These are phyloP conservation scores for Pseudachorutes palmiensis DNA, from an alignment of 1,140 invertebrate genomes.

Conservation along the genomic window DNA sequence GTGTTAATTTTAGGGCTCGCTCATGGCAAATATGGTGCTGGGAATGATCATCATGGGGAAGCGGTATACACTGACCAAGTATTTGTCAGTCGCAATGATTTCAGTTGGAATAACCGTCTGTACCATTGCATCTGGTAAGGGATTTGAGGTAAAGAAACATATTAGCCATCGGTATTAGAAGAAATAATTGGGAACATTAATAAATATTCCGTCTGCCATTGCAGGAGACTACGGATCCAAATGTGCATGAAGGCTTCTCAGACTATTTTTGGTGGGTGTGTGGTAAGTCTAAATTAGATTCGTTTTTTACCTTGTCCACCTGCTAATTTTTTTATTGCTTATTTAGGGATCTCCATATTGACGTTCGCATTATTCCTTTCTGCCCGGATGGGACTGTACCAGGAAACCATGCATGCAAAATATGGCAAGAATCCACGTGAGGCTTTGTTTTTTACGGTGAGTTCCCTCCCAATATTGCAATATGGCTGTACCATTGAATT, in stretches of 20 bases:
- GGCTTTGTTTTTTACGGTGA: conserved; percentile 82
- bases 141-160: conserved; percentile 45
- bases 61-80: conserved; percentile 74
- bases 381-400: conserved; percentile 92
- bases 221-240: not conserved
- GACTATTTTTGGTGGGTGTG: conserved; percentile 73
- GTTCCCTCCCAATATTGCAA: conserved; percentile 29
- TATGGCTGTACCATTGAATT: conserved; percentile 5
- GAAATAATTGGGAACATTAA: not conserved
- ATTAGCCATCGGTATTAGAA: conserved; percentile 12
- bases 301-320: not conserved
- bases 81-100: conserved; percentile 86
- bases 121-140: conserved; percentile 75
- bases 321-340: not conserved
- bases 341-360: conserved; percentile 67
- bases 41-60: conserved; percentile 83
- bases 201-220: not conserved
- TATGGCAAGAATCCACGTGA: conserved; percentile 92
- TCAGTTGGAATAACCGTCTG: conserved; percentile 83
- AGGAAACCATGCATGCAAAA: conserved; percentile 76
- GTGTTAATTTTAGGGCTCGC: conserved; percentile 62
- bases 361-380: conserved; percentile 85
- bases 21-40: conserved; percentile 95
- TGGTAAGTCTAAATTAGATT: conserved; percentile 42
- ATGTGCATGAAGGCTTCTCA: conserved; percentile 39